Conservation (phyloP, 2,113 vertebrate genomes). For the Trogon surrucura region DNA sequence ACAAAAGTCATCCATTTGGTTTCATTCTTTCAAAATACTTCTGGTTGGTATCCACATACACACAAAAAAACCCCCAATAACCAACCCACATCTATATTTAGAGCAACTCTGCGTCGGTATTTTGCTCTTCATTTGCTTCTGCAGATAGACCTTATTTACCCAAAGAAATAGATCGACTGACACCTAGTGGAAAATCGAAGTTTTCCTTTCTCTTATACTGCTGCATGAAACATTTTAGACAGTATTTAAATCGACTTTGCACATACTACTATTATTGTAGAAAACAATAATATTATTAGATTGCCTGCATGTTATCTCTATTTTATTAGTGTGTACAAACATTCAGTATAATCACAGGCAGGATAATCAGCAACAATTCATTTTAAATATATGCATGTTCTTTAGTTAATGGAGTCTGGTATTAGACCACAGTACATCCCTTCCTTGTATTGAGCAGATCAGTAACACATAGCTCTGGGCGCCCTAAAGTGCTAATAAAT, state of each 20-base stretch:
- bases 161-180: constrained; percentile 35
- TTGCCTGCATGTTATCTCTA: not conserved
- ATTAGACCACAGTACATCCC: not conserved
- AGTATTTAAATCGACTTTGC: not conserved
- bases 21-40: not conserved
- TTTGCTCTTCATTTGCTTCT: not conserved
- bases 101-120: not conserved
- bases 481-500: not conserved
- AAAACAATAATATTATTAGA: not conserved
- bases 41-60: not conserved
- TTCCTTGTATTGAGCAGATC: not conserved
- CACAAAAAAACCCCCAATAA: not conserved
- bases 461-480: not conserved
- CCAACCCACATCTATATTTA: not conserved
- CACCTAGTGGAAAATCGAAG: constrained; percentile 49
- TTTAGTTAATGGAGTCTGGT: not conserved
- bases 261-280: not conserved
- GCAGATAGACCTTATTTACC: not conserved
- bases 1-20: not conserved
- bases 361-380: not conserved
- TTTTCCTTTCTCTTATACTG: not conserved
- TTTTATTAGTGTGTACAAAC: not conserved
- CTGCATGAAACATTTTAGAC: not conserved
- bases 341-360: not conserved
- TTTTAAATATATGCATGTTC: not conserved